These are phyloP conservation scores for Margaritifera margaritifera DNA, from an alignment of 2,888 invertebrate genomes.

Conservation along the genomic window DNA sequence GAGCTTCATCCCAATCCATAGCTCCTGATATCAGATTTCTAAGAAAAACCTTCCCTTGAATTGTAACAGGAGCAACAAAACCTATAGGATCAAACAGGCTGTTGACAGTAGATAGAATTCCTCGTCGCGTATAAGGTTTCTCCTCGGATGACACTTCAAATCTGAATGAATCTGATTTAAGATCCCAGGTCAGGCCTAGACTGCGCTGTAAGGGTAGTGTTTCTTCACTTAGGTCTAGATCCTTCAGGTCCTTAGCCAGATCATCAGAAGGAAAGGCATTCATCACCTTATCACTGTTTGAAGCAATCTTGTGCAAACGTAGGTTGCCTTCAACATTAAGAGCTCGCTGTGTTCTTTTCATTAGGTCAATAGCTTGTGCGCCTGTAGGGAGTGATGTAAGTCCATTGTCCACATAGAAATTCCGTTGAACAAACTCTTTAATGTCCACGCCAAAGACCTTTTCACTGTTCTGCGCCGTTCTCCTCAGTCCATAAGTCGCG, in stretches of 20 bases:
- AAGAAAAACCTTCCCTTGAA: slow-evolving; percentile 33
- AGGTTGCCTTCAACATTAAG: slow-evolving; percentile 22
- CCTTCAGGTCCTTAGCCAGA: slow-evolving; percentile 30
- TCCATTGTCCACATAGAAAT: slow-evolving; percentile 47
- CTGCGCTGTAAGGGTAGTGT: slow-evolving; percentile 21
- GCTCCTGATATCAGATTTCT: slow-evolving; percentile 16
- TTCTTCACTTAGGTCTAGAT: slow-evolving; percentile 32
- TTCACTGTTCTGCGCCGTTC: slow-evolving; percentile 15
- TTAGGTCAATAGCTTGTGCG: slow-evolving; percentile 19
- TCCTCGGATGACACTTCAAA: slow-evolving; percentile 13
- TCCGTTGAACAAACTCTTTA: slow-evolving; percentile 14
- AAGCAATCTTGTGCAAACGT: slow-evolving; percentile 41
- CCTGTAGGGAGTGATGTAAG: slow-evolving; percentile 24
- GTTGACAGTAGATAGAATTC: slow-evolving; percentile 37
- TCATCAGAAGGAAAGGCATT: slow-evolving; percentile 33
- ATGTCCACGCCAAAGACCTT: slow-evolving; percentile 11
- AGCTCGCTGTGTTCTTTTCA: slow-evolving; percentile 21
- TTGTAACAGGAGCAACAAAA: slow-evolving; percentile 33
- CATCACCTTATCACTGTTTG: slow-evolving; percentile 35
- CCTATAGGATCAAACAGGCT: slow-evolving; percentile 44
- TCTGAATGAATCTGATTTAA: slow-evolving; percentile 30
- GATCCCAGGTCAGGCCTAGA: slow-evolving; percentile 31
- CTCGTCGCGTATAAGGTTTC: slow-evolving; percentile 32
- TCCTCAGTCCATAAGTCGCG: slow-evolving; percentile 32
- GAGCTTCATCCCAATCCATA: slow-evolving; percentile 37